These are phyloP conservation scores for Calameuta pallipes DNA, from an alignment of 2,888 invertebrate genomes.

Conservation along the genomic window DNA sequence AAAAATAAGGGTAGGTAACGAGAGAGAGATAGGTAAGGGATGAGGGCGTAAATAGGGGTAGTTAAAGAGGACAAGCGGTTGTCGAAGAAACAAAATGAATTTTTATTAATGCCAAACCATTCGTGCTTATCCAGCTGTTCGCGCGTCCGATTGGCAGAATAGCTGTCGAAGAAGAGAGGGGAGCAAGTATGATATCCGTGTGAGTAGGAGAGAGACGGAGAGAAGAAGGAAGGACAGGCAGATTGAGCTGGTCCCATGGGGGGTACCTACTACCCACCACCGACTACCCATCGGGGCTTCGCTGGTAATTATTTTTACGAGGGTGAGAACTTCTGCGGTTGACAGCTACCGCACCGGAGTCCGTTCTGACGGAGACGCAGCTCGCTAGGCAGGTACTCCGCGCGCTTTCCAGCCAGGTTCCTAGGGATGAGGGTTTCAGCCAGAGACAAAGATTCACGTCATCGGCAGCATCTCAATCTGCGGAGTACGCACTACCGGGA, in stretches of 20 bases:
- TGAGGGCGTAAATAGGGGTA: too few species aligned
- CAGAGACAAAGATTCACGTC: constrained; percentile 59
- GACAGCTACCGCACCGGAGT: constrained; percentile 46
- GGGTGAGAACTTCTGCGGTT: constrained; percentile 57
- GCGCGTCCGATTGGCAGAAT: constrained; percentile 56
- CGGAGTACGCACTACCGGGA: neutral
- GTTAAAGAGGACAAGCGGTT: too few species aligned
- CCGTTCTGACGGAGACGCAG: constrained; percentile 29
- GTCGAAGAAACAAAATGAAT: constrained; percentile 53
- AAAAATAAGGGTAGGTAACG: too few species aligned
- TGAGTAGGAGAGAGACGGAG: constrained; percentile 6
- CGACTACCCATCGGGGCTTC: neutral
- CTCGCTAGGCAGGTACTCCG: constrained; percentile 1
- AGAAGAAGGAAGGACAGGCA: too few species aligned
- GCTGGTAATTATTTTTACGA: constrained; percentile 62
- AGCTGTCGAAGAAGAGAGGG: constrained; percentile 29
- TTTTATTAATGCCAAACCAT: constrained; percentile 56
- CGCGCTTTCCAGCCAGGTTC: neutral
- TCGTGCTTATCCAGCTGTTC: constrained; percentile 52
- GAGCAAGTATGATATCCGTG: neutral
- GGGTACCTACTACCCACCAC: too few species aligned
- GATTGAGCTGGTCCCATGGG: too few species aligned
- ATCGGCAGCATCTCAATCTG: constrained; percentile 53
- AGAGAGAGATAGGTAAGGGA: too few species aligned
- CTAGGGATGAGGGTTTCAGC: neutral